phyloP scores from a whole-genome alignment of 92 coral and sea anemone species.

The Pocillopora meandrina region DNA sequence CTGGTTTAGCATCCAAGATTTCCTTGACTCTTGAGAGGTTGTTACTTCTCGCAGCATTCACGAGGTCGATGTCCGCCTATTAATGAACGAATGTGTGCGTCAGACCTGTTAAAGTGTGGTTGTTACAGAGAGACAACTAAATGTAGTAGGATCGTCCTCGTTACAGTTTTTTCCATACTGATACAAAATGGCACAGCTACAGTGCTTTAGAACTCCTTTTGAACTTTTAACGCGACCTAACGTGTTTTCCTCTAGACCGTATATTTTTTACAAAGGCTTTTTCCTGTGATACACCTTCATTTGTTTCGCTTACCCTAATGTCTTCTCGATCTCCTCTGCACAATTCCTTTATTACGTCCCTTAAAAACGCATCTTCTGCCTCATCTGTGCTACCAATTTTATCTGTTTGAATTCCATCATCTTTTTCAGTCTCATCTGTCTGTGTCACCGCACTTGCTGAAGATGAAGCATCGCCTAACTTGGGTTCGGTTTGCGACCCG shows the following conservation, averaged over 20 bases:
- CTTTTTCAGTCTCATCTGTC: too few species aligned
- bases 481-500: background rate
- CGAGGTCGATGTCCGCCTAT: too few species aligned
- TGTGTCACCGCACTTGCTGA: background rate
- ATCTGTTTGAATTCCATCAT: background rate
- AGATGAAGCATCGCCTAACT: too few species aligned
- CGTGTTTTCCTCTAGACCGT: background rate
- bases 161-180: background rate
- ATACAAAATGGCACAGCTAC: too few species aligned
- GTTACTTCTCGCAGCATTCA: constrained; percentile 31
- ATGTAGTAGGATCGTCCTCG: too few species aligned
- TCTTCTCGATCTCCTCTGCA: background rate
- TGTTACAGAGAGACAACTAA: too few species aligned
- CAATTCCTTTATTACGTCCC: too few species aligned
- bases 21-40: constrained; percentile 53
- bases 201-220: background rate
- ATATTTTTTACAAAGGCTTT: background rate
- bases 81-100: too few species aligned
- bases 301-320: background rate
- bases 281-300: background rate
- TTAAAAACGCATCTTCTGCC: background rate
- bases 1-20: constrained; percentile 54
- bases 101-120: too few species aligned
- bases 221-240: background rate
- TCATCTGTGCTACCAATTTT: too few species aligned